Evolutionary conservation across 1,140 invertebrate species (phyloP), one percentile per base, ranked within the genome.

Genomic region (Acromyrmex charruanus): DNA sequence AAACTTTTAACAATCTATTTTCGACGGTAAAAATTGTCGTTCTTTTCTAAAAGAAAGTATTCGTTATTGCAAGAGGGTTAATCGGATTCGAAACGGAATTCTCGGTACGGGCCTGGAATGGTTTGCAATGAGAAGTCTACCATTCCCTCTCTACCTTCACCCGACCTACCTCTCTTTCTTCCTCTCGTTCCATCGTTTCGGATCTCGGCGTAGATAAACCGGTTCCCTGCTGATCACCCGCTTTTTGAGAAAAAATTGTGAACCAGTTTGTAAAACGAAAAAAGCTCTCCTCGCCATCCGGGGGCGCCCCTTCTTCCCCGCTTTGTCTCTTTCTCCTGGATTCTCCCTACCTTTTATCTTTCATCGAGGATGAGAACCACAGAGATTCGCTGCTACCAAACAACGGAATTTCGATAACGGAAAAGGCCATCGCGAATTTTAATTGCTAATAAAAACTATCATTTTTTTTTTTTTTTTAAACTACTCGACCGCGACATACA

Each of bases 261-360:
- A 95, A 95, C 95, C 95, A 95, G 95, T 95, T 95, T 95, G 93
- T 94, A 94, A 94, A 95, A 95, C 93, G 93, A 95, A 95, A 95
- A 95, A 95, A 95, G 92, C 92, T 92, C 92, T 90, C 92, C 94
- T 90, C 89, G 85, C 92, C 87, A 87, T 35, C 61, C 72, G n/a
- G n/a, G 25, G 31, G 10, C 68, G 39, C 49, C 58, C 79, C 59
- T 58, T 18, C 31, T 85, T 58, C 31, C 81, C n/a, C 55, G 84
- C 66, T 58, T 55, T 68, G 58, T 89, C 66, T 86, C 84, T 87
- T 68, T 82, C 81, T 79, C 69, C 79, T 61, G 74, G 74, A 77
- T 82, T 61, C 80, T 79, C 86, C 81, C 53, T 53, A 63, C 79
- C 81, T 68, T 75, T 61, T 31, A 68, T 85, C 65, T 79, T 63